Evolutionary conservation across 2,113 vertebrate species (phyloP), one percentile per base, ranked within the genome.

Genomic region (Percopsis transmontana): DNA sequence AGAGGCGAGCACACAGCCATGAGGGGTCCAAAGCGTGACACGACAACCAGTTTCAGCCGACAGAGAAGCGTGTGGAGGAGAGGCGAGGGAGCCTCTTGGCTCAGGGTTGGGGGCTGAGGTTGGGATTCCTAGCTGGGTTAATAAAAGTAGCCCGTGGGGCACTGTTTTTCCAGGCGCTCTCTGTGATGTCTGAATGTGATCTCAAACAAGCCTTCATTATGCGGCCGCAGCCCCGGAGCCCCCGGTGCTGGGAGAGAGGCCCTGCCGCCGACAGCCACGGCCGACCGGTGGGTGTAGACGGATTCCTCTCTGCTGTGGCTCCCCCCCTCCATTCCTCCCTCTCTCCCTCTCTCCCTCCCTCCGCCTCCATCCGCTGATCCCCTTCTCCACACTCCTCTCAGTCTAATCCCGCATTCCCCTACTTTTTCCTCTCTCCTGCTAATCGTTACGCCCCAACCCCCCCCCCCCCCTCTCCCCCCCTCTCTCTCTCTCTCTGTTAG

Each of bases 161-260:
- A 81, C 80, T 89, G 82, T 90, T 91, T 91, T 88, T 89, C 79
- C 81, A 89, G 68, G 88, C 79, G 39, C 80, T 84, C 79, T 87
- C 79, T 89, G 81, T 88, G 87, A 90, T 89, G 85, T 86, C 88
- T 91, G 88, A 87, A 86, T 82, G 79, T 82, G 85, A 85, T 87
- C 76, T 88, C 85, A 89, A 79, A 89, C 85, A 87, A 87, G 84
- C 78, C 72, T 85, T 88, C 83, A 85, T 90, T 91, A 89, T 90
- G 77, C 84, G 83, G 90, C 90, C 88, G 89, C 89, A 87, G 86
- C 81, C 84, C 85, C 68, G 85, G 86, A 88, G 87, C 87, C 83
- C 83, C 79, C 70, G 83, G 88, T 85, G 87, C 89, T 91, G 84
- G 87, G 77, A 81, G 68, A 87, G 80, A 90, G 89, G 85, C 87